Conservation (phyloP, 2,888 invertebrate genomes). For the Metacarcinus magister region DNA sequence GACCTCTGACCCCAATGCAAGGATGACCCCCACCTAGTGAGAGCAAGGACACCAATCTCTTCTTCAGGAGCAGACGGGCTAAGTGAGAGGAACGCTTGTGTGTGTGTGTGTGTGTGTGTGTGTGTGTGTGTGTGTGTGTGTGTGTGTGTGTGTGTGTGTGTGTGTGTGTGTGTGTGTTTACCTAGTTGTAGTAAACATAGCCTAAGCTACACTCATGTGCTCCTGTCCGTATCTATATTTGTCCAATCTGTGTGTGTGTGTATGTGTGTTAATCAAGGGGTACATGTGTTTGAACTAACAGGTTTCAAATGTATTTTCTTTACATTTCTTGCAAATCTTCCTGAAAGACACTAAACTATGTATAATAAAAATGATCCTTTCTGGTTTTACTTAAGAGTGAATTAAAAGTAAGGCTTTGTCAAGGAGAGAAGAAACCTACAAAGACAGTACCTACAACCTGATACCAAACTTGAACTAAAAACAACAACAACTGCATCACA, state of each 20-base stretch:
- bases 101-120: slow-evolving; percentile 34
- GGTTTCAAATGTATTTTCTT: neutral
- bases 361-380: neutral
- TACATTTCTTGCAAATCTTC: neutral
- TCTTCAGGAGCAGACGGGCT: too few relatives aligned
- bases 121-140: slow-evolving; percentile 44
- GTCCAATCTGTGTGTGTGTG: neutral
- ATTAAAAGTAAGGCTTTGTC: neutral
- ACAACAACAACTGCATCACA: neutral
- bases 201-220: too few relatives aligned
- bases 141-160: neutral
- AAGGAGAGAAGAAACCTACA: neutral
- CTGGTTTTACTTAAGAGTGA: neutral
- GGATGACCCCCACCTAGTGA: neutral
- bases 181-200: too few relatives aligned
- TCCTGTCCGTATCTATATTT: too few relatives aligned
- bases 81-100: neutral
- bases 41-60: too few relatives aligned
- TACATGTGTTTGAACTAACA: neutral
- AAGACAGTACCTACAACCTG: neutral
- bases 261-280: neutral
- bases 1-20: too few relatives aligned
- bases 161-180: slow-evolving; percentile 10
- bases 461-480: neutral
- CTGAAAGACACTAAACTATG: neutral